These are phyloP conservation scores for Phoxinus dragarum DNA, from an alignment of 2,797 vertebrate species.

Conservation along the genomic window DNA sequence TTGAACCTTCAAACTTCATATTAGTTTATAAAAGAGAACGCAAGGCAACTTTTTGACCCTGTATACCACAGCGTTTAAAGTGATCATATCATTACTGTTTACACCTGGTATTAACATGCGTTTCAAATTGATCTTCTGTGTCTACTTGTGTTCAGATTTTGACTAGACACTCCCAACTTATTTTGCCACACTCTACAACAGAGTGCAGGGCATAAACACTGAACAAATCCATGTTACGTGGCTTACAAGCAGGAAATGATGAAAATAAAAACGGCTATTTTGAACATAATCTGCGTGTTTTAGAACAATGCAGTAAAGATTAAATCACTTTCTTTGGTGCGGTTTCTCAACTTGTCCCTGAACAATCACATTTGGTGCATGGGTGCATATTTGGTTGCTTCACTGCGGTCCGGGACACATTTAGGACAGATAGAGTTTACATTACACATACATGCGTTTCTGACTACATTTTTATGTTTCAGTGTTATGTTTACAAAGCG, in stretches of 20 bases:
- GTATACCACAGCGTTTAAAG: not conserved
- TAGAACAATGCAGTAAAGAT: not conserved
- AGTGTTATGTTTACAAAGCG: not conserved
- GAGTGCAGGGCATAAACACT: not conserved
- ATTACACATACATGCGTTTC: not conserved
- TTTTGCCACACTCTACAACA: not conserved
- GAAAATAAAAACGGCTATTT: not conserved
- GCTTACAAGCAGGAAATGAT: not conserved
- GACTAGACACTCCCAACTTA: not conserved
- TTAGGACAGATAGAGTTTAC: not conserved
- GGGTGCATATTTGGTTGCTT: not conserved
- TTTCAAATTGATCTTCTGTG: not conserved
- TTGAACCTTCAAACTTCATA: not conserved
- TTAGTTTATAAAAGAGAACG: not conserved
- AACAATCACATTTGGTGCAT: not conserved
- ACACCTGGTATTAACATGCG: not conserved
- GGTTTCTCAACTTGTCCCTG: not conserved
- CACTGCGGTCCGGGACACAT: not conserved
- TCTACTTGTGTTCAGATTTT: not conserved
- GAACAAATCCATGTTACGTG: not conserved
- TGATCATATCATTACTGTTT: not conserved
- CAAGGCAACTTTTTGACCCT: not conserved
- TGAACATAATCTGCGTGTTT: not conserved
- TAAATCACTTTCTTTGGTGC: not conserved
- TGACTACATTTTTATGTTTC: not conserved